Percentiles rank a stretch among this genome's conserved stretches.
These are phyloP conservation scores for Ancistrus triradiatus DNA, from an alignment of 2,113 vertebrate genomes.

Conservation along the genomic window DNA sequence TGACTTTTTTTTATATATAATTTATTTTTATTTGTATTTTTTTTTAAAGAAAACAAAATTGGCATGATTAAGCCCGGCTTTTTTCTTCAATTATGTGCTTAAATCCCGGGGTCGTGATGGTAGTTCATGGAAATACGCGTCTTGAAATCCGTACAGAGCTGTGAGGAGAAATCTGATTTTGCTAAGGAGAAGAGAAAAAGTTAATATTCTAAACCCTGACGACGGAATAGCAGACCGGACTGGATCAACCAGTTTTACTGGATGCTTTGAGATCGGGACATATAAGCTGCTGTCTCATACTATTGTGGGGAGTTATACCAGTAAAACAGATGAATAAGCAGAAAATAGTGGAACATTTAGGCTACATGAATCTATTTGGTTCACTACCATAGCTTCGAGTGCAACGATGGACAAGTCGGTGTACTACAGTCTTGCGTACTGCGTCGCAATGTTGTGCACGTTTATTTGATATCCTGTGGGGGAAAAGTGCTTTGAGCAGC, in stretches of 20 bases:
- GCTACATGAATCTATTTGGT: too few species aligned
- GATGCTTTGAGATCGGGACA: background rate
- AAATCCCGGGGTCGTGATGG: conserved; percentile 21
- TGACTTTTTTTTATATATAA: background rate
- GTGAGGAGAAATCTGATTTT: conserved; percentile 88
- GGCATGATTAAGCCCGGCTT: too few species aligned
- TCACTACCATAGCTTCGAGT: background rate
- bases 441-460: conserved; percentile 52
- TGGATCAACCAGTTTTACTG: conserved; percentile 3
- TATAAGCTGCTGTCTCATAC: too few species aligned
- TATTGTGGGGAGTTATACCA: too few species aligned
- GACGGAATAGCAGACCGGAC: conserved; percentile 34
- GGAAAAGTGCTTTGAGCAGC: conserved; percentile 32
- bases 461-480: conserved; percentile 34
- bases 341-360: too few species aligned
- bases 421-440: conserved; percentile 18
- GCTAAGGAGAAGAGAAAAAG: conserved; percentile 42
- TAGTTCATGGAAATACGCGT: conserved; percentile 54
- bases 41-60: too few species aligned
- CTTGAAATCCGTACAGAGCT: conserved; percentile 86
- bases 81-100: background rate
- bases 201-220: conserved; percentile 57
- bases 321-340: too few species aligned
- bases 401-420: conserved; percentile 6
- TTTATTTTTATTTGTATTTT: too few species aligned